These are phyloP conservation scores for Ennomos quercinarius DNA, from an alignment of 2,888 invertebrate species.

Conservation along the genomic window DNA sequence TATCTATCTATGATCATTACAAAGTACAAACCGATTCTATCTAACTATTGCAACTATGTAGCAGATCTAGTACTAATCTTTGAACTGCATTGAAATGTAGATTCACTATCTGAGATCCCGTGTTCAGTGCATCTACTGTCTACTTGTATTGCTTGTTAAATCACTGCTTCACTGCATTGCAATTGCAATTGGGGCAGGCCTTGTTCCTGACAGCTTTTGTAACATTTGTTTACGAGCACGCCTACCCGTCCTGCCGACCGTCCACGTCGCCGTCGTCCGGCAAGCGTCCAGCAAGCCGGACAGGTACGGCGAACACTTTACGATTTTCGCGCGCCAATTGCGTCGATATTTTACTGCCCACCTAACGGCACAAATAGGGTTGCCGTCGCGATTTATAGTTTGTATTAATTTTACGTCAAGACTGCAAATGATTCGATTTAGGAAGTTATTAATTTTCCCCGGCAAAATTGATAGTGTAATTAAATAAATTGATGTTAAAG, in stretches of 20 bases:
- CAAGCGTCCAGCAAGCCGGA: slow-evolving; percentile 27
- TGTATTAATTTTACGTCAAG: slow-evolving; percentile 52
- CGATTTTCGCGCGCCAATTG: slow-evolving; percentile 74
- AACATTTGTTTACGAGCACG: slow-evolving; percentile 39
- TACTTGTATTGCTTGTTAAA: slow-evolving; percentile 17
- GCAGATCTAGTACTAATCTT: slow-evolving; percentile 18
- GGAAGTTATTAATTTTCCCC: slow-evolving; percentile 29
- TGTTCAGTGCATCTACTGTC: slow-evolving; percentile 11
- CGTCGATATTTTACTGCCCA: slow-evolving; percentile 60
- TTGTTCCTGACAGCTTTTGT: slow-evolving; percentile 37
- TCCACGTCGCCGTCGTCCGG: slow-evolving; percentile 25
- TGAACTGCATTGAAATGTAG: slow-evolving; percentile 24
- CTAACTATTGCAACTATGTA: slow-evolving; percentile 4
- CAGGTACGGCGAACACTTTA: slow-evolving; percentile 53
- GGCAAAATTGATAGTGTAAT: slow-evolving; percentile 21
- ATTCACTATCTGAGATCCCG: slow-evolving; percentile 13
- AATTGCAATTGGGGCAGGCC: slow-evolving; percentile 21
- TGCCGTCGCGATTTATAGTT: slow-evolving; percentile 55
- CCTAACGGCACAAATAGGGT: slow-evolving; percentile 39
- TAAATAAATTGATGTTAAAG: slow-evolving; percentile 19
- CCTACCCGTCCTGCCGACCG: slow-evolving; percentile 19
- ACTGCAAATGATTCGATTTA: slow-evolving; percentile 43
- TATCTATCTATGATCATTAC: too few species aligned
- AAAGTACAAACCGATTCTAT: too few species aligned
- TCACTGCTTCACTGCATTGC: slow-evolving; percentile 15